These are phyloP conservation scores for Betta splendens DNA, from an alignment of 2,797 vertebrate species.

Conservation along the genomic window DNA sequence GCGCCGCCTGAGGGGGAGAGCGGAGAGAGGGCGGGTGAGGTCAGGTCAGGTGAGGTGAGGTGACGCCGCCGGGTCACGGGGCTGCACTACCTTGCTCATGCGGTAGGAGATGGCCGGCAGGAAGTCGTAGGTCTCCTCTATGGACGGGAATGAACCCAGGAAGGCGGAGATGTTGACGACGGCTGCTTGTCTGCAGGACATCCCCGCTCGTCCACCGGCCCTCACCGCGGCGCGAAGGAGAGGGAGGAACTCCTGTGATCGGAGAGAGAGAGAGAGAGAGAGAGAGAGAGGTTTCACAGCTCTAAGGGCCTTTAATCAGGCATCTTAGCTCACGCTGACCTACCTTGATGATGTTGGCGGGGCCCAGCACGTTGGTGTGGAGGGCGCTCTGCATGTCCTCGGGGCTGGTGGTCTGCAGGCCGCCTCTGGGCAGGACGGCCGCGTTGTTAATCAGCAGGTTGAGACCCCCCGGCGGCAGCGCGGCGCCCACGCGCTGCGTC, in stretches of 20 bases:
- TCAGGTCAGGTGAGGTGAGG: neutral
- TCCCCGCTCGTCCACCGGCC: slow-evolving; percentile 52
- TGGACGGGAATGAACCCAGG: slow-evolving; percentile 56
- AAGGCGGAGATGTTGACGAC: slow-evolving; percentile 70
- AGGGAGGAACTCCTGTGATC: slow-evolving; percentile 75
- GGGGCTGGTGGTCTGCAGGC: slow-evolving; percentile 26
- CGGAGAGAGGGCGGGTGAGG: neutral
- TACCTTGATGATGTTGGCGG: slow-evolving; percentile 60
- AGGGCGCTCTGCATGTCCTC: slow-evolving; percentile 59
- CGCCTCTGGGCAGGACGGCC: slow-evolving; percentile 21
- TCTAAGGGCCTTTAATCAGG: neutral
- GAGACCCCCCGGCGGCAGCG: slow-evolving; percentile 54
- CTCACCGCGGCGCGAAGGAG: slow-evolving; percentile 68
- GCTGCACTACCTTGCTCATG: slow-evolving; percentile 77
- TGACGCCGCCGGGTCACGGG: too few relatives aligned
- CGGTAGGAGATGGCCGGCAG: slow-evolving; percentile 60
- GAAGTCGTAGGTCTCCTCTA: neutral
- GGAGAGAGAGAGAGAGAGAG: neutral
- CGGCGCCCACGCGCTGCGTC: slow-evolving; percentile 47
- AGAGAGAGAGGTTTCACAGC: neutral
- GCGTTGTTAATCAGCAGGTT: slow-evolving; percentile 75
- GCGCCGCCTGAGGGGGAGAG: slow-evolving; percentile 20
- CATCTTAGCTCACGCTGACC: too few relatives aligned
- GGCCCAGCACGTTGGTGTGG: slow-evolving; percentile 61
- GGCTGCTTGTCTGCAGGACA: slow-evolving; percentile 78